These are phyloP conservation scores for Pangasianodon hypophthalmus DNA, from an alignment of 2,113 vertebrate species.

Conservation along the genomic window DNA sequence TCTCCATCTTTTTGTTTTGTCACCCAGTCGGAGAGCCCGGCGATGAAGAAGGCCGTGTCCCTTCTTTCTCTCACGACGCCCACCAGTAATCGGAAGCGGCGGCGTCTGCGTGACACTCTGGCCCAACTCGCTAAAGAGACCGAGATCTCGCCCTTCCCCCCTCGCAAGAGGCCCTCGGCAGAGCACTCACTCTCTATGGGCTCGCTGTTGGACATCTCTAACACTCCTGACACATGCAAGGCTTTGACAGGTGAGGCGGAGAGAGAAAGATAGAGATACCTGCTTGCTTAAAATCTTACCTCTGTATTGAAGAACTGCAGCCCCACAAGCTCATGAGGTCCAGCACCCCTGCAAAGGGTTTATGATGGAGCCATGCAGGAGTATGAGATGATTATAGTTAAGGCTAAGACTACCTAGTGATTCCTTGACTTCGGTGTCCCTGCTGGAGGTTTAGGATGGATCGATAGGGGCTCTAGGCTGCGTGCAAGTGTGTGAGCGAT, in stretches of 20 bases:
- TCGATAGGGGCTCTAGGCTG: neutral
- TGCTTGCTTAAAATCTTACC: neutral
- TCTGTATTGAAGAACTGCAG: neutral
- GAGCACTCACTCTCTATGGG: conserved; percentile 91
- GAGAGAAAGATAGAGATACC: neutral
- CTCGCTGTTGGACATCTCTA: conserved; percentile 94
- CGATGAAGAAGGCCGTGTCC: conserved; percentile 94
- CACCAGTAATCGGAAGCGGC: conserved; percentile 90
- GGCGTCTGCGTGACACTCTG: conserved; percentile 89
- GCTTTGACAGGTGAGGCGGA: conserved; percentile 77
- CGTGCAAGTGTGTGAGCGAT: neutral
- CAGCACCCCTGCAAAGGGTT: neutral
- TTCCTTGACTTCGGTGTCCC: neutral
- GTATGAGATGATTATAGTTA: neutral
- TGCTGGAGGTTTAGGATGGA: neutral
- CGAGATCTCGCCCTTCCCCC: conserved; percentile 90
- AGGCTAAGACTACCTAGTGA: neutral
- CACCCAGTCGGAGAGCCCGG: conserved; percentile 82
- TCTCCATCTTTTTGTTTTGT: neutral
- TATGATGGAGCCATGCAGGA: neutral
- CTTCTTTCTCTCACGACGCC: conserved; percentile 91
- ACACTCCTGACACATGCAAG: conserved; percentile 88
- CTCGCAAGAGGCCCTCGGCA: conserved; percentile 89
- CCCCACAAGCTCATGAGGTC: too few relatives aligned
- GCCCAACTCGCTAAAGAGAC: conserved; percentile 91